These are phyloP conservation scores for Drosophila saltans DNA, from an alignment of 1,140 invertebrate species.

Conservation along the genomic window DNA sequence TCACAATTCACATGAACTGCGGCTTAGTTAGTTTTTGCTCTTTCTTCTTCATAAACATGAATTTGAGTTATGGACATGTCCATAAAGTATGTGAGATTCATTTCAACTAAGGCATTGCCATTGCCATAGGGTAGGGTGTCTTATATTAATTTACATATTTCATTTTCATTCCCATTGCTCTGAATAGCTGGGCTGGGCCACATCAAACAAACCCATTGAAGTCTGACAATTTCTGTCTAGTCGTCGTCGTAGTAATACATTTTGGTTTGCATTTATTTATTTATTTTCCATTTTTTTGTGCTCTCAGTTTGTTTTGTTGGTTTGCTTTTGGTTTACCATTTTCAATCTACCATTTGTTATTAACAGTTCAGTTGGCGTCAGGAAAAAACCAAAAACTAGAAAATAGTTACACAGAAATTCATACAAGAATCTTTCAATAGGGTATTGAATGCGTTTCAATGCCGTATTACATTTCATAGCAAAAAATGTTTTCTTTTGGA, in stretches of 20 bases:
- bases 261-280: constrained; percentile 7
- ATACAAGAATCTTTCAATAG: background rate
- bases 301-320: constrained; percentile 14
- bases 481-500: background rate
- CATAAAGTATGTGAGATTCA: constrained; percentile 16
- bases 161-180: constrained; percentile 12
- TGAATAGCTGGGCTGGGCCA: background rate
- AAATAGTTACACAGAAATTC: background rate
- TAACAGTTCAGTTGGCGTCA: constrained; percentile 39
- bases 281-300: background rate
- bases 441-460: background rate
- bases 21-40: constrained; percentile 26
- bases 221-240: constrained; percentile 6
- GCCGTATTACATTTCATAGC: background rate
- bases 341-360: constrained; percentile 54
- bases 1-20: background rate
- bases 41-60: constrained; percentile 60
- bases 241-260: background rate
- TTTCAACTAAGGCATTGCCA: background rate
- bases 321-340: constrained; percentile 37
- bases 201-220: constrained; percentile 8
- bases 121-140: constrained; percentile 7
- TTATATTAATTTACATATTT: constrained; percentile 21
- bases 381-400: constrained; percentile 14
- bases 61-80: constrained; percentile 36